Base-by-base conservation (phyloP, 2,797 vertebrate species). In the Rhinoraja longicauda region DNA sequence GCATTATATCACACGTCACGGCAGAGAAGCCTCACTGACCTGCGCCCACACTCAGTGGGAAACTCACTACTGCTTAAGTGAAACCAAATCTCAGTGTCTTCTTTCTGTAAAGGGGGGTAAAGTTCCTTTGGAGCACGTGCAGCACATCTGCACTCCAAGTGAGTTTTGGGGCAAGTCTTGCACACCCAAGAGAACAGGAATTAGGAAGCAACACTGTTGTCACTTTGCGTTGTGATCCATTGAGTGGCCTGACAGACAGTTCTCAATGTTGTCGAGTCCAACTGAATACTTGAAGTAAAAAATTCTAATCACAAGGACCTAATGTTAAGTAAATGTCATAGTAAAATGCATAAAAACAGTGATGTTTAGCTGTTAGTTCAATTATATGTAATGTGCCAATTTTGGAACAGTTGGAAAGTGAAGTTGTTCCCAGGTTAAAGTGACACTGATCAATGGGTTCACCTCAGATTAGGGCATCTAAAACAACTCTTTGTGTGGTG, bases 281-380 rank as follows among this genome's bases (percentile, higher is more conserved):
- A 95, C 97, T 95, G 96, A 98, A 98, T 98, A 99, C 98, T 99
- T 99, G 98, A 99, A 99, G 96, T 97, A 97, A 97, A 96, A 96
- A 96, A 96, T 96, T 96, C 96, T 96, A 97, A 96, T 96, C 96
- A 95, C 94, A 94, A 96, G 94, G 97, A 96, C 95, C 95, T 95
- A 95, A 96, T 95, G 94, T 88, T 64, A 96, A 93, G 96, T 95
- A 95, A 95, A 94, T 94, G 94, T 95, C 93, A 96, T 95, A 95
- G 95, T 96, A 95, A 94, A 94, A 57, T 94, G 96, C 95, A 94
- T 95, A 96, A 96, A 96, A 95, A 95, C 94, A 95, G 95, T 95
- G 93, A 73, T 96, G 96, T 97, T 96, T 96, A 96, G 96, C 95
- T 95, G 95, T 96, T 97, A 97, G 96, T 94, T 95, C 93, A 96